Conservation (phyloP, 2,888 invertebrate species). For the Ectobius pallidus region DNA sequence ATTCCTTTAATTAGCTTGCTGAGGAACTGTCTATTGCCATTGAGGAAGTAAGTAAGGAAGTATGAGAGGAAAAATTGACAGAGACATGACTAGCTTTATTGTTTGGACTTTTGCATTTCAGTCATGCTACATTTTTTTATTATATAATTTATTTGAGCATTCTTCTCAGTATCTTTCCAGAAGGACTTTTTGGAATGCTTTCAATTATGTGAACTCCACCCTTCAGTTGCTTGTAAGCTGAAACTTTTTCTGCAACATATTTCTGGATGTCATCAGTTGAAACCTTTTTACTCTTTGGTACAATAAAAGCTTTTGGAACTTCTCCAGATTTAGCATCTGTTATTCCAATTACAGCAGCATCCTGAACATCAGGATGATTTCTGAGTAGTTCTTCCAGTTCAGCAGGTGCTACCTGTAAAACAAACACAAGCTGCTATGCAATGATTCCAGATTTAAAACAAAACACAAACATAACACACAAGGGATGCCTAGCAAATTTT, state of each 20-base stretch:
- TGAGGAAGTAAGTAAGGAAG: too few species aligned
- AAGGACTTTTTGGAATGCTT: slow-evolving; percentile 77
- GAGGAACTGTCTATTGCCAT: too few species aligned
- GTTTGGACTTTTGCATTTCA: too few species aligned
- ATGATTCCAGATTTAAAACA: too few species aligned
- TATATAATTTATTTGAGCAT: slow-evolving; percentile 59
- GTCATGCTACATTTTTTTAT: slow-evolving; percentile 10
- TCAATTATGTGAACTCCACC: slow-evolving; percentile 78
- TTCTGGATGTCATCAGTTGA: slow-evolving; percentile 56
- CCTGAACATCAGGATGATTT: slow-evolving; percentile 73
- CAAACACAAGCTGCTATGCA: too few species aligned
- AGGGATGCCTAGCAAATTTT: too few species aligned
- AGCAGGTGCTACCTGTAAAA: slow-evolving; percentile 82
- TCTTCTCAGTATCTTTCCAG: slow-evolving; percentile 79
- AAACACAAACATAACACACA: too few species aligned
- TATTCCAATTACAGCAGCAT: slow-evolving; percentile 83
- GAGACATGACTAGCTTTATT: too few species aligned
- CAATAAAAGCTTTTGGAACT: slow-evolving; percentile 76
- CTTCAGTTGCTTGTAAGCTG: slow-evolving; percentile 73
- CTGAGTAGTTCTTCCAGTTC: slow-evolving; percentile 80
- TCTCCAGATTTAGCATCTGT: slow-evolving; percentile 73
- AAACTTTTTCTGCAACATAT: slow-evolving; percentile 60
- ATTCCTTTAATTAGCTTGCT: too few species aligned
- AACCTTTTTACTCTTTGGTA: slow-evolving; percentile 58
- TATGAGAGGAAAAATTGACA: too few species aligned